Base-by-base conservation (phyloP, 92 coral and sea anemone genomes). In the Epizoanthus rinbou region DNA sequence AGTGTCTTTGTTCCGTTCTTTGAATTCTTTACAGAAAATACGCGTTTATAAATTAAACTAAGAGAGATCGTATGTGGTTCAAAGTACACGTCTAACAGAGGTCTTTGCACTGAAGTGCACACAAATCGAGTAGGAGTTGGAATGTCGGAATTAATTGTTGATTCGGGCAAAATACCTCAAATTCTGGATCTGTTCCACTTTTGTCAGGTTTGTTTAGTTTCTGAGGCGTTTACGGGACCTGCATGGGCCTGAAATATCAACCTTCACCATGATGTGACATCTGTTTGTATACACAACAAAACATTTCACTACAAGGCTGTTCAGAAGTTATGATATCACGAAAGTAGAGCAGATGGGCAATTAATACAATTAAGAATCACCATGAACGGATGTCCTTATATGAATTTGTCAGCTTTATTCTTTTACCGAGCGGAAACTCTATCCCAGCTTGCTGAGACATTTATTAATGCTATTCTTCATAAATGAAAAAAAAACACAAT, bases 171-270 rank as follows among this genome's bases (percentile, higher is more conserved):
- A 67, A 67, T 67, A 24, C 47, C 5, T 14, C 31, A 67, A 37
- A 19, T 33, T 16, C 19, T 67, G 73, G 47, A 67, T 33, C 50
- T 28, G 47, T 31, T 67, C 73, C 73, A 67, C 50, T 33, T 67
- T 67, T 67, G 19, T 67, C 73, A 5, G 39, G 73, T 67, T 33
- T 67, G 73, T 67, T 31, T 67, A 41, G 73, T 41, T 67, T 24
- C 22, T 8, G 17, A 67, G 8, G 16, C 23, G 73, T 67, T 67
- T 65, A 28, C 16, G 73, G 73, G 39, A 67, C 41, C 73, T 67
- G 73, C 39, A 67, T 14, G 23, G 73, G 73, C 73, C n/a, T 67
- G 73, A 37, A 67, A 5, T 67, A 9, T 8, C 54, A 50, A 50
- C 54, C 54, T 50, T 50, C 54, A 50, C 0, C 54, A 1, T 50